These are phyloP conservation scores for Bombus pascuorum DNA, from an alignment of 1,140 invertebrate species.

Conservation along the genomic window DNA sequence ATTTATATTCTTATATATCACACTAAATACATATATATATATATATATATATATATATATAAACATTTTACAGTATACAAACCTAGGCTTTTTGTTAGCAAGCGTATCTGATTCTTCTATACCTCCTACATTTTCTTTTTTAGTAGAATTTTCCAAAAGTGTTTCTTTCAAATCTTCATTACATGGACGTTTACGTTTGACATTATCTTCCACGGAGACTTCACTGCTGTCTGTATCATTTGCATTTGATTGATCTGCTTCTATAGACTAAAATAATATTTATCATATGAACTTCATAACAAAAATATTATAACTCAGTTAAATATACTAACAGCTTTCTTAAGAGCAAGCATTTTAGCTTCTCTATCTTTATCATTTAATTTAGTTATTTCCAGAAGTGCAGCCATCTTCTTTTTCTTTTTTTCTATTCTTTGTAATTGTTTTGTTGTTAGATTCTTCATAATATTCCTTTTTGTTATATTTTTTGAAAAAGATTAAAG, in stretches of 20 bases:
- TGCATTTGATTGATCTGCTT: background rate
- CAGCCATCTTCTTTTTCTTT: conserved; percentile 86
- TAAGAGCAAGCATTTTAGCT: conserved; percentile 55
- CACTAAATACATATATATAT: background rate
- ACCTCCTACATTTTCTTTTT: conserved; percentile 12
- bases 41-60: background rate
- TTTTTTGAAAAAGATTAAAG: background rate
- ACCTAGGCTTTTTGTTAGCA: conserved; percentile 70
- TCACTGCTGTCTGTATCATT: conserved; percentile 4
- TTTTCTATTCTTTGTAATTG: conserved; percentile 84
- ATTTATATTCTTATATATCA: background rate
- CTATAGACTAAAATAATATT: conserved; percentile 39
- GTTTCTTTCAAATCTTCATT: conserved; percentile 31
- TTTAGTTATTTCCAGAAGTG: conserved; percentile 84
- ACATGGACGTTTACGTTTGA: conserved; percentile 62
- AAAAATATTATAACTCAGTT: background rate
- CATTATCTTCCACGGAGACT: conserved; percentile 14
- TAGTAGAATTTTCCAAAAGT: background rate
- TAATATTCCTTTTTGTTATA: conserved; percentile 48
- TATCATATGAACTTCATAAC: background rate
- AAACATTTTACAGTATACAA: conserved; percentile 7
- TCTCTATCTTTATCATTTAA: conserved; percentile 84
- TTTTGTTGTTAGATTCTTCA: conserved; percentile 76
- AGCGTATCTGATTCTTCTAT: conserved; percentile 40
- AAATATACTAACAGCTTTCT: conserved; percentile 56